Evolutionary conservation across 2,888 invertebrate species (phyloP).

Genomic region (Dryobotodes eremita): DNA sequence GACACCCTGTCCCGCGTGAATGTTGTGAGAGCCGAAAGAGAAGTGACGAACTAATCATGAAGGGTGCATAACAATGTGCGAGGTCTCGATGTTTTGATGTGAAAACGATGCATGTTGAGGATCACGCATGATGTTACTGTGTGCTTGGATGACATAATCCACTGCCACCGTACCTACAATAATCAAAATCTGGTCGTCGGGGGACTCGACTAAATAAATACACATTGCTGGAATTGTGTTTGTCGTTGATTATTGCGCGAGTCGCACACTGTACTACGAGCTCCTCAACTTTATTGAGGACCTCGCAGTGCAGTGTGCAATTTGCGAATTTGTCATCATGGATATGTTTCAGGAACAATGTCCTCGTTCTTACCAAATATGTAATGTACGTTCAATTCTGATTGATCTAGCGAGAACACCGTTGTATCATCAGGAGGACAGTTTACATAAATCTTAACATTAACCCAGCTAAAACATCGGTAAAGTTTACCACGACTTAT

Average conservation of each 20-base stretch:
- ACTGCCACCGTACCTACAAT: not conserved
- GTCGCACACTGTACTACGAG: not conserved
- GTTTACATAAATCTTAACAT: not conserved
- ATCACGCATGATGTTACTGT: not conserved
- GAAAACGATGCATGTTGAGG: not conserved
- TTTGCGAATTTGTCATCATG: too few species aligned
- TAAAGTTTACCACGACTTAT: slow-evolving; percentile 1
- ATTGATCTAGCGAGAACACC: not conserved
- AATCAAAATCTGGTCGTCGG: not conserved
- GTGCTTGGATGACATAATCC: not conserved
- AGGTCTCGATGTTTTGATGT: not conserved
- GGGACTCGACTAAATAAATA: slow-evolving; percentile 10
- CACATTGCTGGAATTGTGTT: not conserved
- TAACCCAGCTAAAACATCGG: not conserved
- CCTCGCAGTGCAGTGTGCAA: too few species aligned
- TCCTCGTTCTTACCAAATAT: not conserved
- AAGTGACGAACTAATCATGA: slow-evolving; percentile 33
- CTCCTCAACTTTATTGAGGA: not conserved
- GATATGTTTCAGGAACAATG: not conserved
- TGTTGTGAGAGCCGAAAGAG: slow-evolving; percentile 1
- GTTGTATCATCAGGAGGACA: not conserved
- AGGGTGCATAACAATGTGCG: slow-evolving; percentile 21
- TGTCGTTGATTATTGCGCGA: not conserved
- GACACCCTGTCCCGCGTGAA: not conserved
- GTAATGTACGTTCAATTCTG: not conserved